These are phyloP conservation scores for Nanorana parkeri DNA, from an alignment of 2,113 vertebrate genomes.

Conservation along the genomic window DNA sequence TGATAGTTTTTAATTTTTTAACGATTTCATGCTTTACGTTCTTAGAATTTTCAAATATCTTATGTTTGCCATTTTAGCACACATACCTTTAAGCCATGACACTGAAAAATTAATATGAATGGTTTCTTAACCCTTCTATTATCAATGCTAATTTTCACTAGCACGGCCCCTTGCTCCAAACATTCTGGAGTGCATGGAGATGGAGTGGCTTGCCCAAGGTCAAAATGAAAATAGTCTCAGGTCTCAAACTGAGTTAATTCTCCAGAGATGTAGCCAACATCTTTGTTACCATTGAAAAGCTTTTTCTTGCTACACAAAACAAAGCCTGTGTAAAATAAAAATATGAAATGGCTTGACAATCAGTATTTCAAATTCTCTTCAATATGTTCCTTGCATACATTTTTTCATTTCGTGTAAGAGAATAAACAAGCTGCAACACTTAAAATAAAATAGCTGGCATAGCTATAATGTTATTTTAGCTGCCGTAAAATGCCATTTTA, in stretches of 20 bases:
- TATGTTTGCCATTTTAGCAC: too few species aligned
- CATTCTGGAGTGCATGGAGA: conserved; percentile 14
- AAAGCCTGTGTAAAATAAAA: conserved; percentile 14
- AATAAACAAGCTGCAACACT: conserved; percentile 39
- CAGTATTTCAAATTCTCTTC: not conserved
- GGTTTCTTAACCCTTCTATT: not conserved
- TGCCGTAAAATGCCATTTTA: conserved; percentile 14
- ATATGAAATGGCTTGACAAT: conserved; percentile 2
- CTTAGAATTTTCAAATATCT: too few species aligned
- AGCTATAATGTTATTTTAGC: conserved; percentile 30
- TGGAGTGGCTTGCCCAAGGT: conserved; percentile 37
- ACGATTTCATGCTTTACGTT: too few species aligned
- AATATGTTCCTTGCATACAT: conserved; percentile 23
- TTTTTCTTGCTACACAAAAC: conserved; percentile 1
- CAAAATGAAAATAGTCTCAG: conserved; percentile 32
- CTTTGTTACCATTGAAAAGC: conserved; percentile 7
- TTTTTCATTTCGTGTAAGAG: conserved; percentile 14
- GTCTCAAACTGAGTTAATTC: conserved; percentile 50
- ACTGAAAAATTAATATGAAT: not conserved
- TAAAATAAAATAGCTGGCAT: conserved; percentile 26
- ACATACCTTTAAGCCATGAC: not conserved
- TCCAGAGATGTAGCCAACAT: not conserved
- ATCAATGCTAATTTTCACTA: not conserved
- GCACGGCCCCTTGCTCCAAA: conserved; percentile 21
- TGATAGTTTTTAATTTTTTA: too few species aligned